Percentiles rank a stretch among this genome's conserved stretches.
phyloP scores from a whole-genome alignment of 2,888 invertebrate species.

The Venusia cambrica region DNA sequence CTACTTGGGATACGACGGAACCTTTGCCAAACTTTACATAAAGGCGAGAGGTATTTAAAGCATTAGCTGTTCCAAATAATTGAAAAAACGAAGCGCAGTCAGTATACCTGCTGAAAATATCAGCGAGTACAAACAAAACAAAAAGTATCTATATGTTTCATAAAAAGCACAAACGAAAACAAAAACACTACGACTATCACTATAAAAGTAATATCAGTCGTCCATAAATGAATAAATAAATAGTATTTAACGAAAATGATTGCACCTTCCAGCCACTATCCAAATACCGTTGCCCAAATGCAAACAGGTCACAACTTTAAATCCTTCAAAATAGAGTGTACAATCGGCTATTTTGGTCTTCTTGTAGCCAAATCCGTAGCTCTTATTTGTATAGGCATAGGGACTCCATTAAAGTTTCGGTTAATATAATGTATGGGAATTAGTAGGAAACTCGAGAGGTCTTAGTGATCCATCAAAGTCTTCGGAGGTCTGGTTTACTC shows the following conservation, averaged over 20 bases:
- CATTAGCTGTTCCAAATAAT: no score
- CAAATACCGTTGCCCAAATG: conserved; percentile 6
- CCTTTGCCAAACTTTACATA: no score
- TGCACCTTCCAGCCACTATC: conserved; percentile 24
- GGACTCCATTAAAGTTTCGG: conserved; percentile 6
- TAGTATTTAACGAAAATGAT: conserved; percentile 33
- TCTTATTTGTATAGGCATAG: conserved; percentile 11
- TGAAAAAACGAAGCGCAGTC: no score
- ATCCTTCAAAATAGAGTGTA: conserved; percentile 7
- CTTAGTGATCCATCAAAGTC: conserved; percentile 48
- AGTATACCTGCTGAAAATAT: no score
- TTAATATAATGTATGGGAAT: conserved; percentile 7
- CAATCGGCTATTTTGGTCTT: conserved; percentile 4
- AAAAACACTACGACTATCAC: no score
- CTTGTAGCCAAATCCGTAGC: neutral
- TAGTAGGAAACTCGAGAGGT: conserved; percentile 30
- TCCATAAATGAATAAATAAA: conserved; percentile 31
- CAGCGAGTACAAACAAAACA: no score
- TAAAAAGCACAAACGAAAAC: no score
- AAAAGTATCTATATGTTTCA: no score
- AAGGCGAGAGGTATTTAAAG: no score
- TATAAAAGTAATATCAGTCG: no score
- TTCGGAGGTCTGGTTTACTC: conserved; percentile 36
- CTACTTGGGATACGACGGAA: no score
- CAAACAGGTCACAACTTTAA: conserved; percentile 15